Evolutionary conservation across 1,140 invertebrate genomes (phyloP).

Genomic region (Popillia japonica): DNA sequence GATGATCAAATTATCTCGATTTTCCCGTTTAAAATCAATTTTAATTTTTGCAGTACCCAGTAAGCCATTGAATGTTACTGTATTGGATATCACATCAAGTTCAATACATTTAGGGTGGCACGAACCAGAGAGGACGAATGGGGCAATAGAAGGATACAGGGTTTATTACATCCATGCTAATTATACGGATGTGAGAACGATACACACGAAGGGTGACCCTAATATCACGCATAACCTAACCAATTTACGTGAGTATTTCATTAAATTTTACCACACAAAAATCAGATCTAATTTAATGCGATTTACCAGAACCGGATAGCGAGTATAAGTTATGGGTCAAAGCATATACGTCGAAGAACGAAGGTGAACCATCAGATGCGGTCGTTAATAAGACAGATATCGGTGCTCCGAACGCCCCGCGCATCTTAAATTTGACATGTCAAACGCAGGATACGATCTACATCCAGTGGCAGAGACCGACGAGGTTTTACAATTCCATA

Average conservation of each 20-base stretch:
- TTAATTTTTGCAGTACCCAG: constrained; percentile 70
- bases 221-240: constrained; percentile 66
- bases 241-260: constrained; percentile 68
- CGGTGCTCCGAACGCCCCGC: constrained; percentile 78
- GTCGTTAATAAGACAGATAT: constrained; percentile 83
- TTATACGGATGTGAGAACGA: constrained; percentile 70
- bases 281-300: not conserved
- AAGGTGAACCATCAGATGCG: constrained; percentile 76
- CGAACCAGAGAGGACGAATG: constrained; percentile 77
- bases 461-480: constrained; percentile 83
- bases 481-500: constrained; percentile 74
- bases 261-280: constrained; percentile 15
- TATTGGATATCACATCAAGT: constrained; percentile 76
- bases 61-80: constrained; percentile 81
- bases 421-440: constrained; percentile 84
- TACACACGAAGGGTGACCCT: constrained; percentile 62
- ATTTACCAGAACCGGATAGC: constrained; percentile 76
- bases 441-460: constrained; percentile 77
- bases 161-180: constrained; percentile 76
- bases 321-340: constrained; percentile 88
- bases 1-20: constrained; percentile 24
- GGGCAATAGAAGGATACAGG: constrained; percentile 74
- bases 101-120: constrained; percentile 82
- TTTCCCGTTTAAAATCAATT: too few relatives aligned
- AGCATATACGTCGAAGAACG: constrained; percentile 76